A percentile compares a stretch with the other conserved stretches of the same genome.
Evolutionary conservation across 2,888 invertebrate species (phyloP).

Genomic region (Thera britannica): DNA sequence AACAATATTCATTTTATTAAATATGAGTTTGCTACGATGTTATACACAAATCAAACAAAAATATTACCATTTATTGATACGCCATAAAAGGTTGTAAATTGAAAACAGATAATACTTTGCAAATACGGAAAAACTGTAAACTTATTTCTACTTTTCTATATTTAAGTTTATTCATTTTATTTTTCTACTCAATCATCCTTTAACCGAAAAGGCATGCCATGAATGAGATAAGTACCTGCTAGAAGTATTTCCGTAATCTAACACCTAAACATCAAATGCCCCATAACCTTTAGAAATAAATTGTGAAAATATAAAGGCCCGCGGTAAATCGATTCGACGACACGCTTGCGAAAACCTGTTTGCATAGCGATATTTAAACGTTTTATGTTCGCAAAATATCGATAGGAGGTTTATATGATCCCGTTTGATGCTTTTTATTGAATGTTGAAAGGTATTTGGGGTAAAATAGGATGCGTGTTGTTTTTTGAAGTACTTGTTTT

Average conservation of each 20-base stretch:
- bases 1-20: background rate
- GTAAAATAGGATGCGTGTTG: slow-evolving; percentile 75
- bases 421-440: slow-evolving; percentile 75
- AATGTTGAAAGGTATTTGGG: slow-evolving; percentile 78
- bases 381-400: slow-evolving; percentile 56
- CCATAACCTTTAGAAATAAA: slow-evolving; percentile 43
- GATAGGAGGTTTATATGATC: slow-evolving; percentile 65
- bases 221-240: background rate
- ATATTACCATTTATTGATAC: background rate
- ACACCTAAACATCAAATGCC: slow-evolving; percentile 26
- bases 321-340: slow-evolving; percentile 50
- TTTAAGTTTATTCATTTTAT: no score
- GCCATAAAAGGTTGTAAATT: no score
- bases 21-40: background rate
- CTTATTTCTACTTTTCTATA: no score
- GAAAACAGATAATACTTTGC: no score
- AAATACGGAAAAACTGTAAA: no score
- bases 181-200: no score
- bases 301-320: slow-evolving; percentile 53
- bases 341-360: slow-evolving; percentile 56
- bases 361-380: slow-evolving; percentile 67
- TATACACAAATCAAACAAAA: background rate
- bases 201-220: background rate
- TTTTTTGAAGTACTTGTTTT: slow-evolving; percentile 66
- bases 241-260: slow-evolving; percentile 14